A percentile compares a stretch with the other conserved stretches of the same genome.
phyloP scores from a whole-genome alignment of 2,113 vertebrate species.

The Struthio camelus region DNA sequence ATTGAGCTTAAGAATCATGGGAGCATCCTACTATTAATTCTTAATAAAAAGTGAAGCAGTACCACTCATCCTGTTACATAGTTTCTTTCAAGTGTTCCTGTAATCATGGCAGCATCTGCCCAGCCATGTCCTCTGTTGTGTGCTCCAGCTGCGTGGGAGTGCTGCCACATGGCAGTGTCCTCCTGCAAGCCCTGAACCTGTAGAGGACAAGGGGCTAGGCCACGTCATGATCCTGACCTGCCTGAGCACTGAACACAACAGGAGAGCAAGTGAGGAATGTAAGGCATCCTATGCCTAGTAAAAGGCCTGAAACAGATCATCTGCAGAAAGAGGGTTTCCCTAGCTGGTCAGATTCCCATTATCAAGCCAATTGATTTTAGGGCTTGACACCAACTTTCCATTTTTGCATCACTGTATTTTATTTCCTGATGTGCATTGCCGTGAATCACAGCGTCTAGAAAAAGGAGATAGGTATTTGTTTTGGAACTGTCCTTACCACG shows the following conservation, averaged over 20 bases:
- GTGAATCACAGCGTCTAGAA: background rate
- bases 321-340: background rate
- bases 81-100: background rate
- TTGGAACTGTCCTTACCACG: background rate
- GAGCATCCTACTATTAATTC: background rate
- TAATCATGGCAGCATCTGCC: background rate
- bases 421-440: background rate
- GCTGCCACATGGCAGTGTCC: background rate
- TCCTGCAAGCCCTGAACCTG: background rate
- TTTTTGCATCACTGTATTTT: background rate
- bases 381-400: background rate
- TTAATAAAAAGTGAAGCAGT: background rate
- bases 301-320: background rate
- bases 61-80: background rate
- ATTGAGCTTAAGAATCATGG: background rate
- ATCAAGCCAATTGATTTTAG: background rate
- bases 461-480: background rate
- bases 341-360: fast-evolving
- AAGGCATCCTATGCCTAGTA: background rate
- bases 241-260: background rate
- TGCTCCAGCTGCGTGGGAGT: background rate
- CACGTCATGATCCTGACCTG: background rate
- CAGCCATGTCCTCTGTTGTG: background rate
- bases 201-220: background rate
- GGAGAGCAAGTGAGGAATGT: background rate